These are phyloP conservation scores for Pollenia griseotomentosa DNA, from an alignment of 2,888 invertebrate genomes.

Conservation along the genomic window DNA sequence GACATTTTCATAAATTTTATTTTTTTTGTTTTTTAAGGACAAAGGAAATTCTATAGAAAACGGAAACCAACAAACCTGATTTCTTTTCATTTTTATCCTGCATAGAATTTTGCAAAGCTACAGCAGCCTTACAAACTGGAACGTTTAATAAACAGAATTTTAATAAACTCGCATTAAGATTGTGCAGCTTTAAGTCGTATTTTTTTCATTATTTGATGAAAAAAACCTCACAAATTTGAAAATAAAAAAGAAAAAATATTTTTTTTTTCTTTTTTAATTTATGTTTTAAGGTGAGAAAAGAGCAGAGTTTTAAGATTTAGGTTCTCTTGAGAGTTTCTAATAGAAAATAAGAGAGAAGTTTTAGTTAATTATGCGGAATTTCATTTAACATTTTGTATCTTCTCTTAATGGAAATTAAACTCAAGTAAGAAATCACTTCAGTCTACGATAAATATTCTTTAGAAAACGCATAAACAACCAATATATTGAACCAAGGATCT, in stretches of 20 bases:
- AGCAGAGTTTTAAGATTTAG: not conserved
- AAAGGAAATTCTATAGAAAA: conserved; percentile 65
- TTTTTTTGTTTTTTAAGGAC: conserved; percentile 27
- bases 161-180: conserved; percentile 50
- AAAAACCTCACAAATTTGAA: not conserved
- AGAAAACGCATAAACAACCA: no score
- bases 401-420: no score
- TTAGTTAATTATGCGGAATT: no score
- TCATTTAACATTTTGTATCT: no score
- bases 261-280: not conserved
- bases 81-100: conserved; percentile 48
- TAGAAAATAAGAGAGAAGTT: no score
- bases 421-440: no score
- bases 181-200: not conserved
- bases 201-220: not conserved
- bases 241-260: not conserved
- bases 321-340: not conserved
- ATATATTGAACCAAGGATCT: no score
- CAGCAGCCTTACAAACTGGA: not conserved
- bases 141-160: conserved; percentile 23
- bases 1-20: not conserved
- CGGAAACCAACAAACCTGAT: conserved; percentile 65
- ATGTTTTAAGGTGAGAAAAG: not conserved
- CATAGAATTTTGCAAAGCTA: conserved; percentile 16
- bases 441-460: no score